Conservation (phyloP, 2,113 vertebrate genomes). For the Pelusios castaneus region DNA sequence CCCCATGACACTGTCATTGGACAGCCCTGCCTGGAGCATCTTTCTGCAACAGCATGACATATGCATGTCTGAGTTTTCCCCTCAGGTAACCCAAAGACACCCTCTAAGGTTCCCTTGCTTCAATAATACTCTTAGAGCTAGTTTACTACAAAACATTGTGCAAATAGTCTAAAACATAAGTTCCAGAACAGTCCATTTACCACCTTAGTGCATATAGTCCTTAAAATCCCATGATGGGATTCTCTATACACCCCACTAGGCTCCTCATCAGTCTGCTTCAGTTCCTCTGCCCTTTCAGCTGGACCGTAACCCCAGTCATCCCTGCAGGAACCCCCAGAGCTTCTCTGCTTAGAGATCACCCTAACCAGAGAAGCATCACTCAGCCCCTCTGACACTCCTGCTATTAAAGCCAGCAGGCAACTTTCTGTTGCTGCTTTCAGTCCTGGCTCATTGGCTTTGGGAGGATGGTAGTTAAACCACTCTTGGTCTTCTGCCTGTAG, state of each 20-base stretch:
- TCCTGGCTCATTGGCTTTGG: background rate
- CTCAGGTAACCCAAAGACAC: background rate
- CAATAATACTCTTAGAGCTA: background rate
- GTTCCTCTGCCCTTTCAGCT: too few species aligned
- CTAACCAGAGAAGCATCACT: background rate
- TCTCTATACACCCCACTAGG: background rate
- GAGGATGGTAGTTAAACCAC: background rate
- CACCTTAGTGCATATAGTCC: background rate
- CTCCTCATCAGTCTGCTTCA: background rate
- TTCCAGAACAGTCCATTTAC: background rate
- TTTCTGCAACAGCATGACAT: background rate
- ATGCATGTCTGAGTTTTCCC: background rate
- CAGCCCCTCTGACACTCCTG: too few species aligned
- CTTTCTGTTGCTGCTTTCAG: background rate
- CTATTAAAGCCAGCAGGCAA: background rate
- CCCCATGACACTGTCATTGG: background rate
- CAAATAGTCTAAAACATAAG: background rate
- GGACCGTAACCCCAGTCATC: too few species aligned
- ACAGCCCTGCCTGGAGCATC: background rate
- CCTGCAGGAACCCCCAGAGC: background rate
- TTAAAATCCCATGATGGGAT: too few species aligned
- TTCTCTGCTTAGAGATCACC: background rate
- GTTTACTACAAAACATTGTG: background rate
- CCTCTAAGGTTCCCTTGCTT: background rate
- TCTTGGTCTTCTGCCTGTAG: background rate